These are phyloP conservation scores for Mythimna loreyi DNA, from an alignment of 2,888 invertebrate species.

Conservation along the genomic window DNA sequence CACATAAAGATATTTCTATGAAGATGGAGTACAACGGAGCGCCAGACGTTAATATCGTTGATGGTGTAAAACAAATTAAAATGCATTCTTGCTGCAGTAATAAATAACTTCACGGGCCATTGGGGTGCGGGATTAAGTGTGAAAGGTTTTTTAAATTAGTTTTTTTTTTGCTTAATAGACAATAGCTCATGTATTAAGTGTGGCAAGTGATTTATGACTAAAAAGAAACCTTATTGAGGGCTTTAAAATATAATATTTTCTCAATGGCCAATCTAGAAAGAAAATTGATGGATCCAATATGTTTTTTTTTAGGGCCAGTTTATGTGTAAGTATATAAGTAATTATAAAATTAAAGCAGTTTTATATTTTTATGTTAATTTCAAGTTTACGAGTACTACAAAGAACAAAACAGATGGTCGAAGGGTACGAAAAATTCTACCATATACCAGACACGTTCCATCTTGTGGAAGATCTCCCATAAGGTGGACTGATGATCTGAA, in stretches of 20 bases:
- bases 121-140: constrained; percentile 48
- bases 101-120: constrained; percentile 72
- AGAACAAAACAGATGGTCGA: neutral
- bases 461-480: too few relatives aligned
- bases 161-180: constrained; percentile 19
- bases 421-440: too few relatives aligned
- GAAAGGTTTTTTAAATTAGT: constrained; percentile 42
- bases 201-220: neutral
- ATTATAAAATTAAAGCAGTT: too few relatives aligned
- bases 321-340: too few relatives aligned
- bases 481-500: too few relatives aligned
- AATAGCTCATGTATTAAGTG: neutral
- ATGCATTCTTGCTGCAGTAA: constrained; percentile 74
- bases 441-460: too few relatives aligned
- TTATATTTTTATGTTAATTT: neutral
- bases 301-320: neutral
- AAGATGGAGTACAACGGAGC: constrained; percentile 57
- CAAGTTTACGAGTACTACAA: neutral
- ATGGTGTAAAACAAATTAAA: constrained; percentile 78
- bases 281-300: constrained; percentile 3
- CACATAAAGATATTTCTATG: constrained; percentile 59
- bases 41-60: constrained; percentile 71
- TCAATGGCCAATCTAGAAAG: neutral
- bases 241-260: neutral
- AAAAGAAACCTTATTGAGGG: neutral